Percentiles rank a stretch among this genome's conserved stretches.
phyloP scores from a whole-genome alignment of 2,113 vertebrate genomes.

The Toxotes jaculatrix region DNA sequence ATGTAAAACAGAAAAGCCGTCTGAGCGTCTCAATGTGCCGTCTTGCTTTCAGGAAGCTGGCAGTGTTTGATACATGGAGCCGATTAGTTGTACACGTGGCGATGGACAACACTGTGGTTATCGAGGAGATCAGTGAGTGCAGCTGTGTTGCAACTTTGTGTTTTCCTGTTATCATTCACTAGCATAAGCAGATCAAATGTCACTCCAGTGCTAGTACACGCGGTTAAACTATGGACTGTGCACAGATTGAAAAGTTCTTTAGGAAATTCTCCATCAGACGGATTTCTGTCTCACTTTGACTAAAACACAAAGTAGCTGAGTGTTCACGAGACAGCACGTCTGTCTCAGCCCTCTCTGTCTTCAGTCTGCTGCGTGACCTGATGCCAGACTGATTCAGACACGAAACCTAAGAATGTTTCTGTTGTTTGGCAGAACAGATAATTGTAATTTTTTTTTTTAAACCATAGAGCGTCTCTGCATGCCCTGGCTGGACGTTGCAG shows the following conservation, averaged over 20 bases:
- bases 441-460: neutral
- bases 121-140: constrained; percentile 97
- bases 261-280: neutral
- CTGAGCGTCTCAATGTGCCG: constrained; percentile 4
- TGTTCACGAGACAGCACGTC: neutral
- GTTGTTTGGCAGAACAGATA: neutral
- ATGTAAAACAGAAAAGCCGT: too few species aligned
- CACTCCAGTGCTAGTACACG: neutral
- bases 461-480: constrained; percentile 90
- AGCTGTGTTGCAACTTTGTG: constrained; percentile 11
- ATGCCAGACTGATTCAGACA: neutral
- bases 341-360: neutral
- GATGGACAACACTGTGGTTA: constrained; percentile 99
- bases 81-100: constrained; percentile 95
- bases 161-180: neutral
- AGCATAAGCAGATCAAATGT: constrained; percentile 10
- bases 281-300: neutral
- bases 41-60: constrained; percentile 89
- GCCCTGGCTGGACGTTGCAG: constrained; percentile 79
- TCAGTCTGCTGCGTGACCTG: neutral
- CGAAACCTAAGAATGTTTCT: neutral
- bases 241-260: neutral
- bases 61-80: constrained; percentile 96
- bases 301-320: neutral
- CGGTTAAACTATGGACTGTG: neutral